phyloP scores from a whole-genome alignment of 2,888 invertebrate species.

The Lasioglossum marginatum region DNA sequence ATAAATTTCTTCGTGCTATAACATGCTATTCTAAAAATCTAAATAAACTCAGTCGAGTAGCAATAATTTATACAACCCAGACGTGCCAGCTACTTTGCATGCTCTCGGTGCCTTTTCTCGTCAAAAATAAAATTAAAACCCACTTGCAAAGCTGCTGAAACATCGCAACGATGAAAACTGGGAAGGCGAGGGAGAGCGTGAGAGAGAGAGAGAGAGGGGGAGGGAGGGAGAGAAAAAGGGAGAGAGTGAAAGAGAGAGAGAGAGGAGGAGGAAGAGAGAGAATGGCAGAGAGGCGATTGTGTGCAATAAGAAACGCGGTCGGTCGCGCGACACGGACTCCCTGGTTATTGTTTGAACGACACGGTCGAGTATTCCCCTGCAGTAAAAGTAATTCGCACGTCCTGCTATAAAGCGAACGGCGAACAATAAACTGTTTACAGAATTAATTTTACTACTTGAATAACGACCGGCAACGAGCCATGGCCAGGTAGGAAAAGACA shows the following conservation, averaged over 20 bases:
- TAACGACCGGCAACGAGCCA: constrained; percentile 44
- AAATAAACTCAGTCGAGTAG: too few relatives aligned
- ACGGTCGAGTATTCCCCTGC: constrained; percentile 58
- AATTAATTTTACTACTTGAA: constrained; percentile 80
- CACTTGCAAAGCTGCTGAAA: background rate
- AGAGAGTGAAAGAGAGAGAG: too few relatives aligned
- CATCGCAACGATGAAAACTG: background rate
- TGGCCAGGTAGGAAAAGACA: constrained; percentile 71
- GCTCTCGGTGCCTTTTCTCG: background rate
- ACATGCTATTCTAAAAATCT: too few relatives aligned
- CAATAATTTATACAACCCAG: too few relatives aligned
- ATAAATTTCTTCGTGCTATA: too few relatives aligned
- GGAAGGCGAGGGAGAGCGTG: background rate
- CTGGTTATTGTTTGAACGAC: constrained; percentile 48
- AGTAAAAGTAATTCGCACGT: constrained; percentile 79
- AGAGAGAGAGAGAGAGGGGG: too few relatives aligned
- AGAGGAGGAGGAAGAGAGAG: background rate
- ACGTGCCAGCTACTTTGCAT: background rate
- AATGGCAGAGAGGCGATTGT: constrained; percentile 3
- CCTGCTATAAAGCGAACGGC: constrained; percentile 74
- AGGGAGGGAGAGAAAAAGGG: too few relatives aligned
- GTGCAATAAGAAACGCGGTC: constrained; percentile 50
- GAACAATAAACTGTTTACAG: constrained; percentile 80
- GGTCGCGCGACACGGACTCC: constrained; percentile 72
- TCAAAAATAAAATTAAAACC: constrained; percentile 10